Base-by-base conservation (phyloP, 2,888 invertebrate genomes). In the Scotopteryx bipunctaria region DNA sequence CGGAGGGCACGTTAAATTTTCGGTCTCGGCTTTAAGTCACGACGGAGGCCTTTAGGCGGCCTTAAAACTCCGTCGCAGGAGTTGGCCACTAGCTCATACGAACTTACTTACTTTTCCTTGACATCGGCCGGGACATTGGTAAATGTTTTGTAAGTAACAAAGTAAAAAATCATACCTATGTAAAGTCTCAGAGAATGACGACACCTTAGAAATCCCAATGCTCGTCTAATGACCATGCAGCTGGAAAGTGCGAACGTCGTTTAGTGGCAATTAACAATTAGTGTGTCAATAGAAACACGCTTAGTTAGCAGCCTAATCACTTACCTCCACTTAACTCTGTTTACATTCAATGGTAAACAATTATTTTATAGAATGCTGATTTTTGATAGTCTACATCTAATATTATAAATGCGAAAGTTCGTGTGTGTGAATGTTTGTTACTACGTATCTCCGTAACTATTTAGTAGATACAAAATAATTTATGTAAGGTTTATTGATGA, bases 201-300 rank as follows among this genome's bases (percentile, higher is more conserved):
- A 19, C 16, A 31, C 4, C 11, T 17, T 40, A 51, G 45, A 51
- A 45, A 51, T 40, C 21, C 9, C 29, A 41, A 25, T 42, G 36
- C 15, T 8, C 35, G 40, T 38, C 25, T 46, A 38, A 40, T 56
- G 48, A 40, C 40, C 53, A 44, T 14, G 38, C 44, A 31, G 49
- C 40, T 46, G 43, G 32, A 54, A 54, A 48, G 44, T 23, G 44
- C 38, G 52, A 66, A 63, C 59, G 64, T 67, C 70, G 61, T 60
- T 76, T 65, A 75, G 57, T 57, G 51, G 65, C 68, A 69, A 73
- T 79, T 76, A 69, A 64, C 77, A 71, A 82, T 81, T 79, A 78
- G 78, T 83, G 70, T 81, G 81, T 81, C 78, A 82, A 81, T 78
- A 77, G 76, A 81, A 76, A 73, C 77, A 77, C 63, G 65, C 75